Conservation (phyloP, 2,888 invertebrate genomes). For the Pammene fasciana region DNA sequence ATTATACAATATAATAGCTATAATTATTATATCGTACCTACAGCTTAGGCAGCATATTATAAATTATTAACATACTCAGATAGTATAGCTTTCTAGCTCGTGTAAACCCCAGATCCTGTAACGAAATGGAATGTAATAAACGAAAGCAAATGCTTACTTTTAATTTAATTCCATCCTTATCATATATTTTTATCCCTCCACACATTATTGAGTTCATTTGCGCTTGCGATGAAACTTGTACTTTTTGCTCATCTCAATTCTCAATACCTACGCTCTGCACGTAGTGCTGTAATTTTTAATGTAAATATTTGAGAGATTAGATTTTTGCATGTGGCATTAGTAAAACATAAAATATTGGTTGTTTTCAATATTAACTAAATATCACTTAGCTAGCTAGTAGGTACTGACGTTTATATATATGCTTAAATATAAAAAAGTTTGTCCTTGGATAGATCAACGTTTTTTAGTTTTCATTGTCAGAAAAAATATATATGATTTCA, state of each 20-base stretch:
- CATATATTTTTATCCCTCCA: slow-evolving; percentile 24
- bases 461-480: no score
- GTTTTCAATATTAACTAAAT: not conserved
- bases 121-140: slow-evolving; percentile 4
- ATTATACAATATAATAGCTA: no score
- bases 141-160: slow-evolving; percentile 7
- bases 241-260: slow-evolving; percentile 28
- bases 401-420: no score
- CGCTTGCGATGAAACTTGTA: slow-evolving; percentile 18
- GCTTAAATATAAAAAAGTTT: no score
- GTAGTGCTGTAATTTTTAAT: slow-evolving; percentile 25
- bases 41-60: no score
- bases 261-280: slow-evolving; percentile 22
- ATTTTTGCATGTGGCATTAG: no score
- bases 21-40: no score
- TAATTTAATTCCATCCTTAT: slow-evolving; percentile 24
- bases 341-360: not conserved
- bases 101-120: not conserved
- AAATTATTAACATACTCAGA: not conserved
- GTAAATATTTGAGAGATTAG: not conserved
- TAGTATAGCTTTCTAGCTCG: not conserved
- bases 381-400: no score
- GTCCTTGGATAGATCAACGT: no score
- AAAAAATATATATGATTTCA: no score
- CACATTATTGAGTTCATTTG: slow-evolving; percentile 31